Evolutionary conservation across 2,888 invertebrate species (phyloP).

Genomic region (Theristus sp.): DNA sequence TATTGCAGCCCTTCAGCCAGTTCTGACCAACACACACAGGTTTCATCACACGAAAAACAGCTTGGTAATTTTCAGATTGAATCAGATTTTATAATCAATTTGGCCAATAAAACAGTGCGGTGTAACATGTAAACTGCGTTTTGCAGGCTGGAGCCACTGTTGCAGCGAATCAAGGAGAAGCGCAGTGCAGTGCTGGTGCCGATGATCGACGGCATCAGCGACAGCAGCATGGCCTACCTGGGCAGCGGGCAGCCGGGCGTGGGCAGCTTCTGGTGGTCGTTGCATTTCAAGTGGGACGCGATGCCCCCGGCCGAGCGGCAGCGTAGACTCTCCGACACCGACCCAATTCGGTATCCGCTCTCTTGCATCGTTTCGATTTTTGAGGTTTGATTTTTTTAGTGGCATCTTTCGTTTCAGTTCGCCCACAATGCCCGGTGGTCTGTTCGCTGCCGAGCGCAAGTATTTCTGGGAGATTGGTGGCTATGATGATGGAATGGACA

Average conservation of each 20-base stretch:
- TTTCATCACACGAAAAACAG: no score
- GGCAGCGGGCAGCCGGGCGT: slow-evolving; percentile 15
- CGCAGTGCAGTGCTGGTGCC: slow-evolving; percentile 66
- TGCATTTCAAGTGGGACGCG: slow-evolving; percentile 43
- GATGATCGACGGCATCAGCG: slow-evolving; percentile 81
- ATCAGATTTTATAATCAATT: no score
- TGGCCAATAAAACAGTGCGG: no score
- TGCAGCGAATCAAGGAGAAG: slow-evolving; percentile 62
- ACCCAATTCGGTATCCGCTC: slow-evolving; percentile 48
- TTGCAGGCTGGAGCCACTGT: slow-evolving; percentile 64
- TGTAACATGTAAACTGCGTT: no score
- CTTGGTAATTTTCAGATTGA: no score
- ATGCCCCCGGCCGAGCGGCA: slow-evolving; percentile 47
- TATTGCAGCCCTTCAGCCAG: no score
- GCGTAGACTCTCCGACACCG: slow-evolving; percentile 41
- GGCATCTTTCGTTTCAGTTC: slow-evolving; percentile 45
- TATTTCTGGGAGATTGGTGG: slow-evolving; percentile 83
- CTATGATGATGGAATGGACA: slow-evolving; percentile 75
- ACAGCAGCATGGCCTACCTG: slow-evolving; percentile 54
- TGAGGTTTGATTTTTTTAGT: no score
- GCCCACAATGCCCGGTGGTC: slow-evolving; percentile 95
- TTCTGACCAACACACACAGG: no score
- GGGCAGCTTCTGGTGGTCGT: slow-evolving; percentile 36
- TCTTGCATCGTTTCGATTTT: no score
- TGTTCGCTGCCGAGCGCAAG: slow-evolving; percentile 73